A percentile compares a stretch with the other conserved stretches of the same genome.
phyloP scores from a whole-genome alignment of 2,888 invertebrate genomes.

The Aporophyla lueneburgensis region DNA sequence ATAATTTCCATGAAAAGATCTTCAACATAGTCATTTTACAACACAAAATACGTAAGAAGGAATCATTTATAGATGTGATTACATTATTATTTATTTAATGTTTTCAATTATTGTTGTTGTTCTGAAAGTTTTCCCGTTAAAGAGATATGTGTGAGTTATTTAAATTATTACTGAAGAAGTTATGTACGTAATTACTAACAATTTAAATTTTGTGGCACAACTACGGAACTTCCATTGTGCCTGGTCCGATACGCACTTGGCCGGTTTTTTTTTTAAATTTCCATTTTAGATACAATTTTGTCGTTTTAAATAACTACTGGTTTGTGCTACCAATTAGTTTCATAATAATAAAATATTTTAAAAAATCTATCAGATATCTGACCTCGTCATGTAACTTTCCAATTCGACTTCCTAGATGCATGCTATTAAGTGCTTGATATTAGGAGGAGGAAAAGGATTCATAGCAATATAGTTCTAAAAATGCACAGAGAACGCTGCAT shows the following conservation, averaged over 20 bases:
- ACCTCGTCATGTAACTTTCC: neutral
- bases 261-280: neutral
- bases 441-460: no score
- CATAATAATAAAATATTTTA: neutral
- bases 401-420: neutral
- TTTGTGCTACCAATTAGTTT: neutral
- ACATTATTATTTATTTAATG: slow-evolving; percentile 25
- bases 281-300: neutral
- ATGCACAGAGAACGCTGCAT: no score
- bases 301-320: neutral
- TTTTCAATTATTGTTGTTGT: slow-evolving; percentile 30
- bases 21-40: slow-evolving; percentile 13
- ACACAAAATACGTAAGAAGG: neutral
- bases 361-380: neutral
- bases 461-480: no score
- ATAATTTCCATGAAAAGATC: neutral
- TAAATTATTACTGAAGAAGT: no score
- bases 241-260: neutral
- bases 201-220: neutral
- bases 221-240: neutral
- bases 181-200: no score
- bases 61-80: slow-evolving; percentile 40
- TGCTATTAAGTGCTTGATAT: no score
- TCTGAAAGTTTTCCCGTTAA: slow-evolving; percentile 16
- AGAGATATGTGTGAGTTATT: neutral